Evolutionary conservation across 2,888 invertebrate species (phyloP).

Genomic region (Lasioglossum figueresi): DNA sequence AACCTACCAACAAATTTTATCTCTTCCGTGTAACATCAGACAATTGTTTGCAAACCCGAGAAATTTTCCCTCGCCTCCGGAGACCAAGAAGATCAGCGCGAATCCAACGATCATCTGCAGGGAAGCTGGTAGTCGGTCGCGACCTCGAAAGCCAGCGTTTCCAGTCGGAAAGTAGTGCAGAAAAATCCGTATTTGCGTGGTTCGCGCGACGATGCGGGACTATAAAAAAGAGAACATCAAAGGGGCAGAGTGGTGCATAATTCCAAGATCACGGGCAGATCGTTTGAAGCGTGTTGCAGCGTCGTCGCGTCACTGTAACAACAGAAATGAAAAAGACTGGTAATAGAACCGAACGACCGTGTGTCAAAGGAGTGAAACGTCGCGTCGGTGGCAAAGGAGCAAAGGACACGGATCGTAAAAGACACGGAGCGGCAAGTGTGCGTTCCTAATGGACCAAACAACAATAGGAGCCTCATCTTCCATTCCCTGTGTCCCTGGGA

Average conservation of each 20-base stretch:
- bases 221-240: not conserved
- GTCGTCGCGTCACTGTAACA: not conserved
- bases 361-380: not conserved
- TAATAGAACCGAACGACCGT: conserved; percentile 1
- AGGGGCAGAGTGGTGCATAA: not conserved
- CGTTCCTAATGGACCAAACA: conserved; percentile 67
- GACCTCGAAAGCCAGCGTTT: not conserved
- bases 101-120: not conserved
- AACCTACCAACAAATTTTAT: too few relatives aligned
- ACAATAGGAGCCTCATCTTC: conserved; percentile 38
- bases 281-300: not conserved
- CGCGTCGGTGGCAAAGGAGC: not conserved
- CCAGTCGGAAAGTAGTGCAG: not conserved
- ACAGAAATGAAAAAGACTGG: conserved; percentile 4
- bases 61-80: too few relatives aligned
- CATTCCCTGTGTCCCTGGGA: conserved; percentile 12
- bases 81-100: too few relatives aligned
- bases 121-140: not conserved
- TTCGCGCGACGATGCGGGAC: not conserved
- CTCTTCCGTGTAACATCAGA: not conserved
- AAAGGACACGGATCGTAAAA: conserved; percentile 3
- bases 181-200: not conserved
- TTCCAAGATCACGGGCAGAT: not conserved
- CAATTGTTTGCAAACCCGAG: not conserved
- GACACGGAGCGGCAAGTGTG: conserved; percentile 71